Evolutionary conservation across 1,140 invertebrate genomes (phyloP).

Genomic region (Ceratitis capitata): DNA sequence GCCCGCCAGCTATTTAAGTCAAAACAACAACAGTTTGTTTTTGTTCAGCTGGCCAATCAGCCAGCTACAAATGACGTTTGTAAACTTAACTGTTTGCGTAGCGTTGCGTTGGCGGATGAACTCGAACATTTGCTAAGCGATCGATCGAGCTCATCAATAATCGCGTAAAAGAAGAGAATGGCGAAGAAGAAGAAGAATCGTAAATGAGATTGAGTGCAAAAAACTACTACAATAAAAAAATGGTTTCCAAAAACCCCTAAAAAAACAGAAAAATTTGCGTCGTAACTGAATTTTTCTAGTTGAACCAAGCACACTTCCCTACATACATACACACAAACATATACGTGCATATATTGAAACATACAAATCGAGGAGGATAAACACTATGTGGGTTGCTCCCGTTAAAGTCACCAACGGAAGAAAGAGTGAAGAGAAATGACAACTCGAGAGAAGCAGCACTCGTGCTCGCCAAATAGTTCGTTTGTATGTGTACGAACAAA

Average conservation of each 20-base stretch:
- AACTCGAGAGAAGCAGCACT: not conserved
- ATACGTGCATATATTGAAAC: not conserved
- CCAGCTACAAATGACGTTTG: not conserved
- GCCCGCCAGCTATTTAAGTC: not conserved
- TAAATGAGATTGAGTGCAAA: not conserved
- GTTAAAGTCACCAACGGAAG: not conserved
- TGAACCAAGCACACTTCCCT: not conserved
- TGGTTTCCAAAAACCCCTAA: too few relatives aligned
- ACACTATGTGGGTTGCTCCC: not conserved
- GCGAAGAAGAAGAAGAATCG: not conserved
- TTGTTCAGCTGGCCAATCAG: not conserved
- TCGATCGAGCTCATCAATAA: not conserved
- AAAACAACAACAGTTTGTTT: not conserved
- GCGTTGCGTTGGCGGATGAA: conserved; percentile 17
- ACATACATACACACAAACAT: not conserved
- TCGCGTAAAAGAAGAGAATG: not conserved
- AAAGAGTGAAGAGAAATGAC: not conserved
- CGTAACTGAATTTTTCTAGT: not conserved
- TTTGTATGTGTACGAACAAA: not conserved
- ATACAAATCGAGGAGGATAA: not conserved
- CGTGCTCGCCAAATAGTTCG: too few relatives aligned
- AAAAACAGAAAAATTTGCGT: too few relatives aligned
- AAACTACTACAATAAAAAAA: not conserved
- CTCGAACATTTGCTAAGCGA: not conserved
- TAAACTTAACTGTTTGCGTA: not conserved